Evolutionary conservation across 2,888 invertebrate species (phyloP).

Genomic region (Exephanes ischioxanthus): DNA sequence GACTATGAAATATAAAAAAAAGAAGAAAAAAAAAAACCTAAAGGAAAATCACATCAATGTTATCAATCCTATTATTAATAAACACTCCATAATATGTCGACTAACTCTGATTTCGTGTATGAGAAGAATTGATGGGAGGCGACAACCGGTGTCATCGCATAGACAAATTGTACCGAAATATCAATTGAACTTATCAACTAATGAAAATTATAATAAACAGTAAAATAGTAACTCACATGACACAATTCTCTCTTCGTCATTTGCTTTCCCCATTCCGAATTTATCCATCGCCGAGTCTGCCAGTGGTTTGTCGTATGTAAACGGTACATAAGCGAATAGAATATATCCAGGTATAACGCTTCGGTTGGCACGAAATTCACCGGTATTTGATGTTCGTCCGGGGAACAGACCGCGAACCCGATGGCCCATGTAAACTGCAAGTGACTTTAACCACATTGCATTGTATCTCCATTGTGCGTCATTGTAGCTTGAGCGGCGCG

Average conservation of each 20-base stretch:
- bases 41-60: conserved; percentile 21
- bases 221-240: neutral
- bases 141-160: no score
- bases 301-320: neutral
- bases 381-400: neutral
- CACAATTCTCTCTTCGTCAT: neutral
- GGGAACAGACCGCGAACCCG: no score
- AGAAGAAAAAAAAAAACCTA: neutral
- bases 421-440: no score
- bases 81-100: no score
- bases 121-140: no score
- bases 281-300: neutral
- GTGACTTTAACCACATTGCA: no score
- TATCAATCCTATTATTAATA: conserved; percentile 12
- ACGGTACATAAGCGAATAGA: neutral
- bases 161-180: conserved; percentile 4
- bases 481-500: no score
- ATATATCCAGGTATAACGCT: neutral
- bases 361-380: conserved; percentile 1
- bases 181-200: neutral
- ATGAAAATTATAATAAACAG: neutral
- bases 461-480: no score
- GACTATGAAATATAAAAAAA: conserved; percentile 20
- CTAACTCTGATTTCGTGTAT: no score
- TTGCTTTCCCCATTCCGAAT: neutral